A percentile compares a stretch with the other conserved stretches of the same genome.
Evolutionary conservation across 2,113 vertebrate species (phyloP).

Genomic region (Sakesphorus luctuosus): DNA sequence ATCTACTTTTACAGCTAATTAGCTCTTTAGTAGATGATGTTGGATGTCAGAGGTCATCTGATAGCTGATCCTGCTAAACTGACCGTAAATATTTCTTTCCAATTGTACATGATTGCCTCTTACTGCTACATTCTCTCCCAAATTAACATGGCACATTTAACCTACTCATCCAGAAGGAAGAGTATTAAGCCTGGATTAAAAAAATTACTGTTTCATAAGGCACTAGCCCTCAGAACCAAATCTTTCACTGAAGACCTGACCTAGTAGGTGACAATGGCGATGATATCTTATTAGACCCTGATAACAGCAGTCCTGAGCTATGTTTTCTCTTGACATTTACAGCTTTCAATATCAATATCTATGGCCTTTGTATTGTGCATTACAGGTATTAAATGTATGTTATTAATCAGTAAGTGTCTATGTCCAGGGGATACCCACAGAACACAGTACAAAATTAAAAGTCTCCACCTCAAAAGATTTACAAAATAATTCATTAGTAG

Average conservation of each 20-base stretch:
- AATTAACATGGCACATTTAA: constrained; percentile 15
- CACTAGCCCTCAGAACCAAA: constrained; percentile 10
- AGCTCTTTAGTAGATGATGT: constrained; percentile 72
- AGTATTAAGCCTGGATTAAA: background rate
- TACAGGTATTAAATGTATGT: background rate
- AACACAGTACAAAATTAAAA: background rate
- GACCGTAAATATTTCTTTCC: constrained; percentile 79
- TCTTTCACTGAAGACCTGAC: constrained; percentile 4
- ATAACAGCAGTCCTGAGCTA: background rate
- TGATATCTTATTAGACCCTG: background rate
- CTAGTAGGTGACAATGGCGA: background rate
- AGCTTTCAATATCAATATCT: background rate
- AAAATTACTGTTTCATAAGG: constrained; percentile 25
- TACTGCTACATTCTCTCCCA: constrained; percentile 23
- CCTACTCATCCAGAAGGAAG: constrained; percentile 6
- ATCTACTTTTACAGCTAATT: constrained; percentile 81
- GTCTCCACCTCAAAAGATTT: background rate
- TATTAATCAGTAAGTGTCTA: background rate
- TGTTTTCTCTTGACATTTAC: constrained; percentile 2
- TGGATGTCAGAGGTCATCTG: constrained; percentile 78
- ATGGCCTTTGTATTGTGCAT: background rate
- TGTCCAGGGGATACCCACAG: background rate
- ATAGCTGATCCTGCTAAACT: constrained; percentile 80
- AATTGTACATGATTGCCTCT: constrained; percentile 51
- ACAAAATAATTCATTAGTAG: background rate